Conservation (phyloP, 2,888 invertebrate genomes). For the Caenorhabditis japonica region DNA sequence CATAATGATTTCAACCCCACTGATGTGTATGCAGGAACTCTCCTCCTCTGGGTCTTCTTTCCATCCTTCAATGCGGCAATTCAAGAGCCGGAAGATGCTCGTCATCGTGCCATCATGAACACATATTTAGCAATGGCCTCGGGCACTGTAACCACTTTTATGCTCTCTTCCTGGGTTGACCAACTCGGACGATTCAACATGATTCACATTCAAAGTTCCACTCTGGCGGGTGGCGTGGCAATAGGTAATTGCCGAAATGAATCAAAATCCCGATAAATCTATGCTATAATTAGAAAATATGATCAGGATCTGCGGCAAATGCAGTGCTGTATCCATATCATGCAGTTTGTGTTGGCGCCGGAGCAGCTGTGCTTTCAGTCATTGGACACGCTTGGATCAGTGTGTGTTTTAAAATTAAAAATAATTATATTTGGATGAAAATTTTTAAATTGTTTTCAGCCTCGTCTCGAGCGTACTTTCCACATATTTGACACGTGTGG, state of each 20-base stretch:
- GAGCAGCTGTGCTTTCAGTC: conserved; percentile 74
- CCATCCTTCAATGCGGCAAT: conserved; percentile 92
- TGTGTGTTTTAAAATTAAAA: conserved; percentile 57
- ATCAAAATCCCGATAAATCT: too few species aligned
- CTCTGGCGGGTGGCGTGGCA: conserved; percentile 79
- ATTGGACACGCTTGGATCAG: conserved; percentile 75
- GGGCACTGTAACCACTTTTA: conserved; percentile 87
- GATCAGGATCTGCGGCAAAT: conserved; percentile 78
- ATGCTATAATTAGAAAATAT: too few species aligned
- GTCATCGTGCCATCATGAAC: conserved; percentile 87
- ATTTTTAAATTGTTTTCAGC: conserved; percentile 76
- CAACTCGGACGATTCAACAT: conserved; percentile 73
- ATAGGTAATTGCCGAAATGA: conserved; percentile 64
- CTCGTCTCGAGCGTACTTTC: conserved; percentile 78
- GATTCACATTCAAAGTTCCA: conserved; percentile 80
- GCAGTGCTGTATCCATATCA: conserved; percentile 78
- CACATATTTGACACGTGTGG: conserved; percentile 90
- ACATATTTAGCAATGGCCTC: conserved; percentile 88
- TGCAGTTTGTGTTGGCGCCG: conserved; percentile 75
- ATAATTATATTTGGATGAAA: neutral
- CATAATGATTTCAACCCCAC: neutral
- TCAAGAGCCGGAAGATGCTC: conserved; percentile 65
- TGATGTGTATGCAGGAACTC: conserved; percentile 82
- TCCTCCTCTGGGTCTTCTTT: conserved; percentile 97
- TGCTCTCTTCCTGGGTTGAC: conserved; percentile 85